Base-by-base conservation (phyloP, 64 coral and sea anemone genomes). In the Catalaphyllia jardinei region DNA sequence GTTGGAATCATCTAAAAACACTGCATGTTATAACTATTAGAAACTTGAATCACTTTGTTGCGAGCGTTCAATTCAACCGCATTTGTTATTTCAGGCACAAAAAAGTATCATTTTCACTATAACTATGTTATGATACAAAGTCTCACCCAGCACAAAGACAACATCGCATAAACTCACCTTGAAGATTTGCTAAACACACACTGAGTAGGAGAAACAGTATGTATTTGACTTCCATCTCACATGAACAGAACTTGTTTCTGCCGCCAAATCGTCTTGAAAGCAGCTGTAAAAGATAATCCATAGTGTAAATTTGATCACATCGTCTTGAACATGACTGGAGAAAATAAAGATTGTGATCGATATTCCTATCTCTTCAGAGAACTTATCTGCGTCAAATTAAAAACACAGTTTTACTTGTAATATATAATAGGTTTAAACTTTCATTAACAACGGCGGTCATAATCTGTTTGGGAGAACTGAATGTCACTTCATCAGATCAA, bases 241-340 rank as follows among this genome's bases (percentile, higher is more conserved):
- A 83, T 17, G 38, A 83, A 22, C 39, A 33, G 24, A 67, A 22
- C 15, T 71, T 28, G 20, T 67, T 19, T 51, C 63, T 38, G 11
- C 2, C 20, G 71, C 31, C 10, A 51, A 85, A 85, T 51, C 10
- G 2, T 69, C 33, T 27, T 46, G 18, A 50, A 17, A 49, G 17
- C 62, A 85, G 39, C 81, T 85, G 62, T 10, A 69, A 71, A 24
- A 71, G 81, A 85, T 85, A 85, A 85, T 39, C 63, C 38, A 20
- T 85, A 71, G 63, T 52, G 81, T 85, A 85, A 69, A 50, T 63
- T n/a, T 50, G 38, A 71, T 69, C 65, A 0, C 52, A 25, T 85
- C 33, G 11, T 71, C 16, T 85, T 28, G 1, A 67, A 71, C 64
- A 67, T 30, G 29, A 31, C 22, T 27, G 55, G 10, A 62, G 35